Evolutionary conservation across 2,797 vertebrate genomes (phyloP).

Genomic region (Pangasius macronema): DNA sequence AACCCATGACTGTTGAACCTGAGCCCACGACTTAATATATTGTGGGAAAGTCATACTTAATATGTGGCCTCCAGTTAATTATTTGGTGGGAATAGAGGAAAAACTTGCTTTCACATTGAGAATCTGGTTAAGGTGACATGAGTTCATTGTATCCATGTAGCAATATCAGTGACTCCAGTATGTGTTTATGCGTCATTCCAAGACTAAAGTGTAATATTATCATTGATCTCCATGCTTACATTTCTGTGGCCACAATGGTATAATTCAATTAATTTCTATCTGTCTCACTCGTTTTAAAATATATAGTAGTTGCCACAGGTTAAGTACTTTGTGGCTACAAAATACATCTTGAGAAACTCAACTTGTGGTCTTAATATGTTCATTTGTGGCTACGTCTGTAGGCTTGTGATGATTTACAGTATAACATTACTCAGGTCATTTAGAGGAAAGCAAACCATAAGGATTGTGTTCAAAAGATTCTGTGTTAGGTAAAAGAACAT

Average conservation of each 20-base stretch:
- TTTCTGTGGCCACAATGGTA: neutral
- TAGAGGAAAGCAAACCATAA: neutral
- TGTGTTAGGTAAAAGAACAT: neutral
- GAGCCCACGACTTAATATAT: neutral
- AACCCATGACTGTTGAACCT: neutral
- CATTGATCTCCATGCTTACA: neutral
- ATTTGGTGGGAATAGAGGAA: neutral
- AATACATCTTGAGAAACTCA: neutral
- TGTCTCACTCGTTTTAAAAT: neutral
- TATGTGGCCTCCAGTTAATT: neutral
- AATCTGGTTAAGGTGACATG: neutral
- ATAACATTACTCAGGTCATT: neutral
- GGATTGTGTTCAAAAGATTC: neutral
- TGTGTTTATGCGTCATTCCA: neutral
- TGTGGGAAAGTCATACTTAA: neutral
- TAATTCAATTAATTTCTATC: neutral
- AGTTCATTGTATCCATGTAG: neutral
- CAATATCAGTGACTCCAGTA: neutral
- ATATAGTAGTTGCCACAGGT: neutral
- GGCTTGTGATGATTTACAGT: neutral
- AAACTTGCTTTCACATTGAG: neutral
- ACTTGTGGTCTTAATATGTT: neutral
- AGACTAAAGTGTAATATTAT: neutral
- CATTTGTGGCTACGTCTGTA: neutral
- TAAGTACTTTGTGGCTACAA: constrained; percentile 9